A percentile compares a stretch with the other conserved stretches of the same genome.
Conservation (phyloP, 1,140 invertebrate species). For the Bombyx mandarina region DNA sequence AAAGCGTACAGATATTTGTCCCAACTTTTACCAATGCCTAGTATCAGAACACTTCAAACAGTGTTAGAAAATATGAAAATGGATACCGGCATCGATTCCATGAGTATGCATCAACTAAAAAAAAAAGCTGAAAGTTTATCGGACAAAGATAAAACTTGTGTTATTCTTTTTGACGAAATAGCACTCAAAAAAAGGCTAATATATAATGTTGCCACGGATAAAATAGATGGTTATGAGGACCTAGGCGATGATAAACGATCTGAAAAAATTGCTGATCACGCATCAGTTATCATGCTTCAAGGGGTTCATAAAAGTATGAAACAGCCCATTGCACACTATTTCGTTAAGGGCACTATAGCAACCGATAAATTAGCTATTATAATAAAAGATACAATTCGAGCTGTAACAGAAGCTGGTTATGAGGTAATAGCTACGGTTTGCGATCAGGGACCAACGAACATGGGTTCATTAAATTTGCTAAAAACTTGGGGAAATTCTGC, state of each 20-base stretch:
- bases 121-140: conserved; percentile 1
- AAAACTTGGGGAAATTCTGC: neutral
- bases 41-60: conserved; percentile 6
- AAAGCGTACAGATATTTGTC: conserved; percentile 7
- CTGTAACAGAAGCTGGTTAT: conserved; percentile 5
- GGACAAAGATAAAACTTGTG: neutral
- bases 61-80: neutral
- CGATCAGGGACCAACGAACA: conserved; percentile 20
- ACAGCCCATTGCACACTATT: conserved; percentile 12
- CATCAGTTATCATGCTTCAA: conserved; percentile 10
- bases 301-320: conserved; percentile 11
- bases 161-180: conserved; percentile 13
- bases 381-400: conserved; percentile 12
- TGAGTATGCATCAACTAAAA: neutral
- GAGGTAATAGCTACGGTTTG: conserved; percentile 16
- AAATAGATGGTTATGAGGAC: conserved; percentile 11
- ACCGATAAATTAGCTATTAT: conserved; percentile 8
- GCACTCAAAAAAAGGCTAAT: conserved; percentile 10
- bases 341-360: conserved; percentile 10
- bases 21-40: conserved; percentile 5
- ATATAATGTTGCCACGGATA: conserved; percentile 5
- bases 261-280: conserved; percentile 10
- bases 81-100: neutral
- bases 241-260: conserved; percentile 4
- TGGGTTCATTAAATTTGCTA: conserved; percentile 11